These are phyloP conservation scores for Campylorhamphus procurvoides DNA, from an alignment of 2,113 vertebrate species.

Conservation along the genomic window DNA sequence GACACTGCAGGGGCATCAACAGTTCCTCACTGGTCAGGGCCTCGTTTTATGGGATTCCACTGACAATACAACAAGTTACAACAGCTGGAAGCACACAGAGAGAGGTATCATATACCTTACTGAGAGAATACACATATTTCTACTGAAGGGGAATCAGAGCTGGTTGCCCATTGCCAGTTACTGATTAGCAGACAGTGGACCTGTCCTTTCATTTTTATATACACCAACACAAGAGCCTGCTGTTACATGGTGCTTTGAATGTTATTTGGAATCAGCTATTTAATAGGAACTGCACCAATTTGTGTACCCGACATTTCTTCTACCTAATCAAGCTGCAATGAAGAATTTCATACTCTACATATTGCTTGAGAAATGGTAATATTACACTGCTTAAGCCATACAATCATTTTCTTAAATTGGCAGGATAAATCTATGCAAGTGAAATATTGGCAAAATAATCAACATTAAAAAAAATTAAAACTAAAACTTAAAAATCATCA, in stretches of 20 bases:
- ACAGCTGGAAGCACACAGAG: not conserved
- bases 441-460: conserved; percentile 58
- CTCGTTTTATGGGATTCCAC: not conserved
- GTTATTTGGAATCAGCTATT: not conserved
- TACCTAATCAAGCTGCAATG: not conserved
- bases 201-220: not conserved
- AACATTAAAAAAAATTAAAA: conserved; percentile 32
- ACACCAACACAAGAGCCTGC: not conserved
- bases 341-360: not conserved
- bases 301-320: not conserved
- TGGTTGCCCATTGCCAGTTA: not conserved
- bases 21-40: not conserved
- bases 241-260: not conserved
- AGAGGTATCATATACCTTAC: not conserved
- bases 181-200: not conserved
- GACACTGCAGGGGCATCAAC: not conserved
- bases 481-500: conserved; percentile 33
- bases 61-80: not conserved
- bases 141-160: not conserved
- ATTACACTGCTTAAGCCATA: not conserved
- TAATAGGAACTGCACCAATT: not conserved
- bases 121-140: not conserved
- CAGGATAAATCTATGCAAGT: not conserved
- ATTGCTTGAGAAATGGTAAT: not conserved
- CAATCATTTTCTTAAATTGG: not conserved